Evolutionary conservation across 2,888 invertebrate species (phyloP).

Genomic region (Priocnemis perturbator): DNA sequence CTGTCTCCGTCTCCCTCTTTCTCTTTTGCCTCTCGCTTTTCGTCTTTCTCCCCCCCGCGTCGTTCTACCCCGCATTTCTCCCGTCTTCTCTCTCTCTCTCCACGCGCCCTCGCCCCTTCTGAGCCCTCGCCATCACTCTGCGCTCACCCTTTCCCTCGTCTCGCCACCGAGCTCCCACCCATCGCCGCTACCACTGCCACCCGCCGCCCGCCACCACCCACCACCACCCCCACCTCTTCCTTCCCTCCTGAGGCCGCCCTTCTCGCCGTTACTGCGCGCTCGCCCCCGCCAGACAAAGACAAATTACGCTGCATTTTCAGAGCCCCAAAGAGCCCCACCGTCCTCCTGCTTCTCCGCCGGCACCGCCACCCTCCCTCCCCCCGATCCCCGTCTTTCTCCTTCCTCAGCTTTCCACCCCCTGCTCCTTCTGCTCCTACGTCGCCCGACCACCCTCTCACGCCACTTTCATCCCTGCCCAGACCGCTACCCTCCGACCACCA

Average conservation of each 20-base stretch:
- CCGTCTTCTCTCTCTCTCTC: slow-evolving; percentile 21
- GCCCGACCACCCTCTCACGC: slow-evolving; percentile 45
- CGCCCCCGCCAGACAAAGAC: slow-evolving; percentile 74
- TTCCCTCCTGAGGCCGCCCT: slow-evolving; percentile 52
- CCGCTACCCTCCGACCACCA: slow-evolving; percentile 29
- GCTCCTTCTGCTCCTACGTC: slow-evolving; percentile 42
- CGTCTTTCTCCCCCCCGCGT: slow-evolving; percentile 20
- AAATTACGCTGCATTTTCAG: slow-evolving; percentile 75
- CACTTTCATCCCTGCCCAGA: slow-evolving; percentile 57
- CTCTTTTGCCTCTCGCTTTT: slow-evolving; percentile 34
- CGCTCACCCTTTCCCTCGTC: slow-evolving; percentile 34
- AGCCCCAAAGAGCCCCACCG: slow-evolving; percentile 69
- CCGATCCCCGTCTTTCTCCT: slow-evolving; percentile 32
- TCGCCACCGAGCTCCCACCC: slow-evolving; percentile 25
- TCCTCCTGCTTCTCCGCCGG: slow-evolving; percentile 39
- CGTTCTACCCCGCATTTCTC: slow-evolving; percentile 6
- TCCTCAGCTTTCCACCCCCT: slow-evolving; percentile 44
- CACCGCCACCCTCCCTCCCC: slow-evolving; percentile 27
- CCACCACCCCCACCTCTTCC: slow-evolving; percentile 37
- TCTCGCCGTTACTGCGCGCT: slow-evolving; percentile 65
- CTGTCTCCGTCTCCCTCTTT: slow-evolving; percentile 58
- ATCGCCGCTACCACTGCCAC: slow-evolving; percentile 26
- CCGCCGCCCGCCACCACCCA: slow-evolving; percentile 20
- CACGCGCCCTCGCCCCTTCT: slow-evolving; percentile 8
- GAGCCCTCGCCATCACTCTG: slow-evolving; percentile 49